Percentiles rank a stretch among this genome's conserved stretches.
Conservation (phyloP, 2,113 vertebrate genomes). For the Stercorarius parasiticus region DNA sequence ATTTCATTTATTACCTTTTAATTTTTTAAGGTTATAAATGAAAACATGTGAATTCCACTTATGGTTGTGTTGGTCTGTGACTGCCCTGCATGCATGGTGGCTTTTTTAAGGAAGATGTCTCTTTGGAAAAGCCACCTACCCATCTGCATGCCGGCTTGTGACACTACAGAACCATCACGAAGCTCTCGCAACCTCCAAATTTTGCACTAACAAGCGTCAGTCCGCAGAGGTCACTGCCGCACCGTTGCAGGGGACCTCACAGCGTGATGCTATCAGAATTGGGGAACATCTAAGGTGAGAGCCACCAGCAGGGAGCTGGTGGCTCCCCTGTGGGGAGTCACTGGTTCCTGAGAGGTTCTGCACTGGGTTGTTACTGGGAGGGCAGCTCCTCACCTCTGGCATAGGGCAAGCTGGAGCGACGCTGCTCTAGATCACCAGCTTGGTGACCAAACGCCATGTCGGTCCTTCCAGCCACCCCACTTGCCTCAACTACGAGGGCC, state of each 20-base stretch:
- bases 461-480: background rate
- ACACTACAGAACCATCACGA: accelerated
- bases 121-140: background rate
- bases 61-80: background rate
- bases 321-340: too few species aligned
- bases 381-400: background rate
- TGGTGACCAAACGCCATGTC: background rate
- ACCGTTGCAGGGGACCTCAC: accelerated
- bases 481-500: accelerated
- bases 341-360: background rate
- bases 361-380: background rate
- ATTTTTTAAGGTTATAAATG: background rate
- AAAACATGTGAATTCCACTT: background rate
- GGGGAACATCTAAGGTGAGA: background rate
- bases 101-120: background rate
- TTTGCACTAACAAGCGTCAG: background rate
- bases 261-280: accelerated
- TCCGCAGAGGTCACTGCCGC: background rate
- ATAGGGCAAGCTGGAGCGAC: background rate
- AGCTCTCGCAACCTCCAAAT: background rate
- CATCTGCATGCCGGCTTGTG: background rate
- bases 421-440: background rate
- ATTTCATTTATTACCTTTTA: background rate
- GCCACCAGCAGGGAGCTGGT: background rate
- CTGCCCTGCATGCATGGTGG: background rate